Percentiles rank a stretch among this genome's conserved stretches.
Conservation (phyloP, 30 jellyfish, hydroid and myxozoan genomes). For the Catostylus mosaicus region DNA sequence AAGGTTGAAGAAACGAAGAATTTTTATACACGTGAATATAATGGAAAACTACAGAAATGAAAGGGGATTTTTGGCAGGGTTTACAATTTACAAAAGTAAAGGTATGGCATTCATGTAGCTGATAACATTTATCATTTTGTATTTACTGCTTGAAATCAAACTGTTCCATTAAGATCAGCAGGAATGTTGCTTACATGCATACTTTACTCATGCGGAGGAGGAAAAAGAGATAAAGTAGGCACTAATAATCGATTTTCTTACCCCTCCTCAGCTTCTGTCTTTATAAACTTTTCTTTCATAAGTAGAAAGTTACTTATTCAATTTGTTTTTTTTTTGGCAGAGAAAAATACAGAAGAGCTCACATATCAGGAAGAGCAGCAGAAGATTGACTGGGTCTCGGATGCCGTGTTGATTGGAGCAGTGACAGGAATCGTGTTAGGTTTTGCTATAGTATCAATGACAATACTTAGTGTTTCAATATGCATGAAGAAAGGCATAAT, state of each 20-base stretch:
- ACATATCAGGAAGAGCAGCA: background rate
- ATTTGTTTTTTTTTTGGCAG: background rate
- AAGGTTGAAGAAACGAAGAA: background rate
- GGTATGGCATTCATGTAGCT: too few relatives aligned
- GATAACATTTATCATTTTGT: too few relatives aligned
- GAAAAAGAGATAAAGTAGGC: background rate
- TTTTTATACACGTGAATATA: slow-evolving; percentile 26
- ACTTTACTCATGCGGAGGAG: background rate
- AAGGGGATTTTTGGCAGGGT: slow-evolving; percentile 59
- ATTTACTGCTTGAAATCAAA: too few relatives aligned
- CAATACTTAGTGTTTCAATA: slow-evolving; percentile 18
- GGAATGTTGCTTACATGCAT: too few relatives aligned
- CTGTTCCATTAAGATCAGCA: too few relatives aligned
- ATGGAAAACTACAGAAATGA: background rate
- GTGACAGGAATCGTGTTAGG: slow-evolving; percentile 31
- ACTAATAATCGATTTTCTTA: background rate
- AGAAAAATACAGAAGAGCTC: background rate
- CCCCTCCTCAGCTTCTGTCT: background rate
- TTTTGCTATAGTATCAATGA: background rate
- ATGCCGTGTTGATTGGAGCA: slow-evolving; percentile 33
- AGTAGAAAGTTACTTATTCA: background rate
- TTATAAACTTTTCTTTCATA: background rate
- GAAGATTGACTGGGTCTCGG: background rate
- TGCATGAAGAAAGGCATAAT: slow-evolving; percentile 35
- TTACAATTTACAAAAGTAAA: background rate